Evolutionary conservation across 64 coral and sea anemone species (phyloP).

Genomic region (Platygyra sinensis): DNA sequence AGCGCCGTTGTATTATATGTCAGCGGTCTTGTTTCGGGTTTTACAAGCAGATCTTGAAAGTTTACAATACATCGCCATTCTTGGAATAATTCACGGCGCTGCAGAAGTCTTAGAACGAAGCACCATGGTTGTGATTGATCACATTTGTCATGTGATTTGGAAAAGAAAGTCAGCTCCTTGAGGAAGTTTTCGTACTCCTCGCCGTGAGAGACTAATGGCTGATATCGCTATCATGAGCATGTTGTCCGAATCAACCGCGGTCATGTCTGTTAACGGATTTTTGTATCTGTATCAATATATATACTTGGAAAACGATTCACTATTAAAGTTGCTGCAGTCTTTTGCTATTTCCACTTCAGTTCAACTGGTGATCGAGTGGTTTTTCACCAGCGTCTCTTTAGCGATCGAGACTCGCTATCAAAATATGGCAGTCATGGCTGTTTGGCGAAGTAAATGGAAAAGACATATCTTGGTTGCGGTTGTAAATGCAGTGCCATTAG

Average conservation of each 20-base stretch:
- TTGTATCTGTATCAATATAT: background rate
- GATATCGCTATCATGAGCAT: conserved; percentile 23
- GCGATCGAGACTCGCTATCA: conserved; percentile 3
- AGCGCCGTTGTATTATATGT: background rate
- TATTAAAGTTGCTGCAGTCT: background rate
- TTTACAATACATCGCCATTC: background rate
- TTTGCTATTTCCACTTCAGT: background rate
- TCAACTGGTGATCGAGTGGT: background rate
- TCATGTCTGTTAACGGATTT: conserved; percentile 16
- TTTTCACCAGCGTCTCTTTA: background rate
- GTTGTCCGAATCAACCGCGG: conserved; percentile 16
- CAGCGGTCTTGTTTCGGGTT: background rate
- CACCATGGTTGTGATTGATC: conserved; percentile 8
- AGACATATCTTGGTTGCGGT: background rate
- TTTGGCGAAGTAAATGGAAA: background rate
- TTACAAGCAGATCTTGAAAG: background rate
- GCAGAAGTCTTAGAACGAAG: conserved; percentile 16
- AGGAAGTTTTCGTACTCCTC: conserved; percentile 23
- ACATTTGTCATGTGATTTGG: conserved; percentile 5
- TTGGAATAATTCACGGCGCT: background rate
- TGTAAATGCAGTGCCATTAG: background rate
- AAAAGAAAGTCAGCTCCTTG: conserved; percentile 8
- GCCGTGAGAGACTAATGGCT: conserved; percentile 9
- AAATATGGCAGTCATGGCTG: conserved; percentile 13
- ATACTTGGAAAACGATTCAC: background rate